Percentiles rank a stretch among this genome's conserved stretches.
phyloP scores from a whole-genome alignment of 92 coral and sea anemone genomes.

The Palythoa caribaeorum region DNA sequence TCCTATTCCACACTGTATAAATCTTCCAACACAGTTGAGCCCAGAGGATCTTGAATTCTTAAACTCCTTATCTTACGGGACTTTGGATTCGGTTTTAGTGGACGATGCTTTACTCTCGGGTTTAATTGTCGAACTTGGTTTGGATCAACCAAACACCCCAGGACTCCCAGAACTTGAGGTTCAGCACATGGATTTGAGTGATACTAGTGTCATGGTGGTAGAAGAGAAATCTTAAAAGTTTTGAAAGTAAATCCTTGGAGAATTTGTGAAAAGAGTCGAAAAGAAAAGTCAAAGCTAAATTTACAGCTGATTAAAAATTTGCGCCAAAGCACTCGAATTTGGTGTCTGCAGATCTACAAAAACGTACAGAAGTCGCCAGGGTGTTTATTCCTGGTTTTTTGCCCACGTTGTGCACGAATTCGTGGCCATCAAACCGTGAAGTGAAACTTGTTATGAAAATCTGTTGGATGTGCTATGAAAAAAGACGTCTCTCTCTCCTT shows the following conservation, averaged over 20 bases:
- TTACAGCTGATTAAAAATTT: neutral
- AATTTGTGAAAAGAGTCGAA: neutral
- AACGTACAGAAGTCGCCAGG: neutral
- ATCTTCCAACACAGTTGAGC: conserved; percentile 38
- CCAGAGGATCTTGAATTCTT: conserved; percentile 44
- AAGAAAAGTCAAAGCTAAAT: neutral
- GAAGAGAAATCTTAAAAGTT: conserved; percentile 10
- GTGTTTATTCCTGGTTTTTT: neutral
- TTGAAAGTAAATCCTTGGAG: neutral
- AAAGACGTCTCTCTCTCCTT: neutral
- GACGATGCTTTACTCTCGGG: conserved; percentile 26
- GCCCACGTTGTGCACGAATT: neutral
- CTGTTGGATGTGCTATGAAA: neutral
- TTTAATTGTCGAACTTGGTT: conserved; percentile 28
- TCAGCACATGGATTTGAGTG: conserved; percentile 29
- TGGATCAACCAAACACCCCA: conserved; percentile 24
- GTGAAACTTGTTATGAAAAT: neutral
- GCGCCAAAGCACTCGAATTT: neutral
- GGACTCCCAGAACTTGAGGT: conserved; percentile 41
- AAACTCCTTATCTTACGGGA: conserved; percentile 18
- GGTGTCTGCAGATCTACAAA: neutral
- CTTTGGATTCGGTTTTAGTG: conserved; percentile 19
- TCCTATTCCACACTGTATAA: conserved; percentile 46
- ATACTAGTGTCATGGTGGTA: conserved; percentile 9
- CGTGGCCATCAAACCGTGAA: neutral